These are phyloP conservation scores for Propithecus perrieri DNA, from an alignment of 2,797 vertebrate genomes.

Conservation along the genomic window DNA sequence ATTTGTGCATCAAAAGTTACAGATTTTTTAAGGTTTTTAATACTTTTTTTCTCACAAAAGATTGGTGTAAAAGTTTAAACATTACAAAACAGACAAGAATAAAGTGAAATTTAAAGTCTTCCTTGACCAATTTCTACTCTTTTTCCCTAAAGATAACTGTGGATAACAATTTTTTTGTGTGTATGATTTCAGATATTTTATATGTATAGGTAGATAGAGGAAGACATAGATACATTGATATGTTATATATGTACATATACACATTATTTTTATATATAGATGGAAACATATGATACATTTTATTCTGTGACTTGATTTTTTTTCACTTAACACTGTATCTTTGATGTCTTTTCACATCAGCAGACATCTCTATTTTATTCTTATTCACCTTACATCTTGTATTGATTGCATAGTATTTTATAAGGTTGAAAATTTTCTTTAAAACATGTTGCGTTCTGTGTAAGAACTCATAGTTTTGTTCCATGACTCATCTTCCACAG, in stretches of 20 bases:
- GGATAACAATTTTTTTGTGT: not conserved
- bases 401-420: not conserved
- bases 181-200: not conserved
- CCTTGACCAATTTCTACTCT: not conserved
- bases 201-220: not conserved
- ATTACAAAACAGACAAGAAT: not conserved
- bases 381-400: not conserved
- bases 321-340: not conserved
- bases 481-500: not conserved
- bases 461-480: slow-evolving; percentile 2
- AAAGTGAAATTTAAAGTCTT: not conserved
- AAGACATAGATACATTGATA: not conserved
- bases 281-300: not conserved
- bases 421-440: not conserved
- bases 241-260: not conserved
- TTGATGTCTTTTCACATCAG: not conserved
- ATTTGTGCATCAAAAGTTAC: slow-evolving; percentile 18
- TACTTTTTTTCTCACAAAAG: not conserved
- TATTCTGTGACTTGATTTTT: not conserved
- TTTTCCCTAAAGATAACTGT: not conserved
- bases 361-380: not conserved
- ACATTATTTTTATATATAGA: not conserved
- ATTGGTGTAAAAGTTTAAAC: not conserved
- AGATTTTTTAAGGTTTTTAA: not conserved
- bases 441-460: not conserved